Evolutionary conservation across 2,113 vertebrate genomes (phyloP).

Genomic region (Spea multiplicata): DNA sequence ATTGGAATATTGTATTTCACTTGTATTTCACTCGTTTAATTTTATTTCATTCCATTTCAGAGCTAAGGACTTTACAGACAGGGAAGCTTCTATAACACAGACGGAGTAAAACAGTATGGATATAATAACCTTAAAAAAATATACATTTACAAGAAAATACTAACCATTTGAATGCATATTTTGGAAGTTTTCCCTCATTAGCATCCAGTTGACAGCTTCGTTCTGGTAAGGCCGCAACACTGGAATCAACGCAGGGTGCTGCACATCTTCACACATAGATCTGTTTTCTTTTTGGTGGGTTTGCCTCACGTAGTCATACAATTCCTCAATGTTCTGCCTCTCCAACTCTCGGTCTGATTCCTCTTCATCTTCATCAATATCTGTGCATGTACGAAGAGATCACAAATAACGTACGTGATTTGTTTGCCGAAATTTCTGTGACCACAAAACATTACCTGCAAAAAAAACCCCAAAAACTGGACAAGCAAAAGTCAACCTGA

Average conservation of each 20-base stretch:
- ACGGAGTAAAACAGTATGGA: too few relatives aligned
- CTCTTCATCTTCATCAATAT: slow-evolving; percentile 79
- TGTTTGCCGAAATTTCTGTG: too few relatives aligned
- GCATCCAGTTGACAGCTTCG: slow-evolving; percentile 78
- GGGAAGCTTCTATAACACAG: too few relatives aligned
- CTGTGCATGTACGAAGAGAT: slow-evolving; percentile 50
- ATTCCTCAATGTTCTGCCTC: slow-evolving; percentile 91
- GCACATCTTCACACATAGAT: slow-evolving; percentile 72
- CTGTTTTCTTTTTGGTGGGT: slow-evolving; percentile 73
- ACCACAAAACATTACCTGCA: too few relatives aligned
- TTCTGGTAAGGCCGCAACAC: slow-evolving; percentile 70
- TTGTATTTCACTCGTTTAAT: too few relatives aligned
- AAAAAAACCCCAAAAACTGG: too few relatives aligned
- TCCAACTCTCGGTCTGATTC: slow-evolving; percentile 87
- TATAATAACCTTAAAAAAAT: background rate
- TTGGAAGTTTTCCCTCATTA: slow-evolving; percentile 63
- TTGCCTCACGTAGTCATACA: slow-evolving; percentile 88
- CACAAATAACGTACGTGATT: too few relatives aligned
- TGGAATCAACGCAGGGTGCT: slow-evolving; percentile 85
- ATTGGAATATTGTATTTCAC: too few relatives aligned
- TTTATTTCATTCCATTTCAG: too few relatives aligned
- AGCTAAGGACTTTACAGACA: too few relatives aligned
- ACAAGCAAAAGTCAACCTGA: too few relatives aligned
- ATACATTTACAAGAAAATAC: slow-evolving; percentile 43
- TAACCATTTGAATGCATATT: slow-evolving; percentile 57